A percentile compares a stretch with the other conserved stretches of the same genome.
phyloP scores from a whole-genome alignment of 2,113 vertebrate species.

The Salminus brasiliensis region DNA sequence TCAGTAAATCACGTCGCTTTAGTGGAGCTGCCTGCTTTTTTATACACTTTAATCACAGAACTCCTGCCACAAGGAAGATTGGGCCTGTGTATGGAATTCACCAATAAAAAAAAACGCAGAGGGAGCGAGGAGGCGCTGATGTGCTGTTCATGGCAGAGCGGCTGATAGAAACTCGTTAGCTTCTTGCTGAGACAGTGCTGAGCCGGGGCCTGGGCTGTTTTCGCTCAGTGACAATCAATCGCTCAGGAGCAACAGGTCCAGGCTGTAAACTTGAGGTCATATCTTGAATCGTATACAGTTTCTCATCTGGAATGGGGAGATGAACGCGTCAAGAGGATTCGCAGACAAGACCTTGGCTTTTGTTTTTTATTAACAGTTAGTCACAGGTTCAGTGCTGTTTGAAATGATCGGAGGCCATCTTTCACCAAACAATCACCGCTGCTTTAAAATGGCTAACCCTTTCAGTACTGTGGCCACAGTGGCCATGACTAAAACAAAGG shows the following conservation, averaged over 20 bases:
- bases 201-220: slow-evolving; percentile 34
- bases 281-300: slow-evolving; percentile 66
- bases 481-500: not conserved
- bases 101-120: slow-evolving; percentile 69
- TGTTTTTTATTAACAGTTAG: slow-evolving; percentile 79
- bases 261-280: slow-evolving; percentile 78
- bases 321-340: slow-evolving; percentile 54
- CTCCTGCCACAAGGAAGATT: slow-evolving; percentile 74
- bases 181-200: slow-evolving; percentile 61
- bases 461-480: slow-evolving; percentile 29
- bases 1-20: slow-evolving; percentile 81
- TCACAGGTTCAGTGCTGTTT: slow-evolving; percentile 71
- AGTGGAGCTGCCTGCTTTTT: slow-evolving; percentile 75
- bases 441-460: slow-evolving; percentile 63
- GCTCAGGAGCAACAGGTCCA: slow-evolving; percentile 75
- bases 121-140: slow-evolving; percentile 61
- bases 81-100: slow-evolving; percentile 73
- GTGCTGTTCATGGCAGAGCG: slow-evolving; percentile 69
- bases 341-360: slow-evolving; percentile 73
- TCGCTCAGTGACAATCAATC: slow-evolving; percentile 68
- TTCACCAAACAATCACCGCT: slow-evolving; percentile 59
- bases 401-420: slow-evolving; percentile 70
- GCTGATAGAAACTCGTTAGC: slow-evolving; percentile 65
- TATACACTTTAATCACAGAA: slow-evolving; percentile 80
- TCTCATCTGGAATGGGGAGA: slow-evolving; percentile 67